A percentile compares a stretch with the other conserved stretches of the same genome.
Conservation (phyloP, 2,888 invertebrate genomes). For the Tethea ocularis region DNA sequence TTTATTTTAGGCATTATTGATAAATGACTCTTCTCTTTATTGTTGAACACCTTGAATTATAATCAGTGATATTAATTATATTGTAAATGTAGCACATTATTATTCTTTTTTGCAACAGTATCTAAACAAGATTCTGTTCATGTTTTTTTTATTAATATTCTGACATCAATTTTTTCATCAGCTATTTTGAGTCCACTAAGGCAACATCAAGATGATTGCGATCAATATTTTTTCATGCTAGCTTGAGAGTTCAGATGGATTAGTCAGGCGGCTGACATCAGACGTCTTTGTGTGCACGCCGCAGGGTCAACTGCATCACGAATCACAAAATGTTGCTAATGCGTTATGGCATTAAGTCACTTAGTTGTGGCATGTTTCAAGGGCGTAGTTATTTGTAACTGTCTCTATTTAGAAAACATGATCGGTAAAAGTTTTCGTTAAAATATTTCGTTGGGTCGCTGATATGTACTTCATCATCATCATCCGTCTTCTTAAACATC, state of each 20-base stretch:
- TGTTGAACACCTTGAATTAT: background rate
- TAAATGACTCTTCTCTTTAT: background rate
- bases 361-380: background rate
- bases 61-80: background rate
- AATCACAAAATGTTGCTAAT: background rate
- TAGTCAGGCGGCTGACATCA: background rate
- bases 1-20: background rate
- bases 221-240: background rate
- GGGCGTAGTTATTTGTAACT: background rate
- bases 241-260: background rate
- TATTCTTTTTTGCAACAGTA: no score
- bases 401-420: background rate
- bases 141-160: no score
- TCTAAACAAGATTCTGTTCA: no score
- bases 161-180: no score
- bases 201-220: background rate
- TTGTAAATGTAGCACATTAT: no score
- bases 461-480: no score
- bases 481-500: no score
- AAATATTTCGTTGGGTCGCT: no score
- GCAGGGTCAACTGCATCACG: constrained; percentile 10
- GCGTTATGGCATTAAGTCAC: background rate
- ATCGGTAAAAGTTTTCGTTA: no score
- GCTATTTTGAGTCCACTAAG: no score
- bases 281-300: background rate